phyloP scores from a whole-genome alignment of 1,140 invertebrate genomes.

The Pseudomyrmex cubaensis region DNA sequence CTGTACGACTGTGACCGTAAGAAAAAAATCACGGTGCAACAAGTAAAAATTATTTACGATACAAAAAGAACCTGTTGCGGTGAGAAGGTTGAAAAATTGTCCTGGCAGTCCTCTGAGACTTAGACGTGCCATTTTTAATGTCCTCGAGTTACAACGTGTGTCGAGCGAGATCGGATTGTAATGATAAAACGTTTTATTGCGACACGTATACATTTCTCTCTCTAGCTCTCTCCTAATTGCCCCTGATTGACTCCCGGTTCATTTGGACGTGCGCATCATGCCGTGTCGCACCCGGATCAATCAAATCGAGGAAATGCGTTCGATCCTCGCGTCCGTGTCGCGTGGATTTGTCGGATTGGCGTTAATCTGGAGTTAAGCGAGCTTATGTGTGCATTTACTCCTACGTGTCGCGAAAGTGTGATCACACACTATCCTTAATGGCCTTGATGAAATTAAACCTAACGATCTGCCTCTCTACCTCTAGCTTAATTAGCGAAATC shows the following conservation, averaged over 20 bases:
- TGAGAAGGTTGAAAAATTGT: constrained; percentile 19
- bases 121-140: neutral
- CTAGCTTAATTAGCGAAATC: neutral
- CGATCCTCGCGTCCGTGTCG: neutral
- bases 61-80: constrained; percentile 28
- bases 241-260: neutral
- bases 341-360: constrained; percentile 10
- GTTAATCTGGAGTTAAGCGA: constrained; percentile 20
- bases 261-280: neutral
- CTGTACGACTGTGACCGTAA: neutral
- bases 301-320: neutral
- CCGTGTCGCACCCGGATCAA: neutral
- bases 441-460: constrained; percentile 10
- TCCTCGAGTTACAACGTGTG: too few relatives aligned
- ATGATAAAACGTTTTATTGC: neutral
- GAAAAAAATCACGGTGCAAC: constrained; percentile 14
- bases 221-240: neutral
- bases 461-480: constrained; percentile 8
- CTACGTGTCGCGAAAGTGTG: neutral
- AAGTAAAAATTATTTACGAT: constrained; percentile 29
- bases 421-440: constrained; percentile 2
- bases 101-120: neutral
- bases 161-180: neutral
- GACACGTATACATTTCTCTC: neutral
- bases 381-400: neutral